Percentiles rank a stretch among this genome's conserved stretches.
Evolutionary conservation across 2,797 vertebrate species (phyloP).

Genomic region (Champsocephalus gunnari): DNA sequence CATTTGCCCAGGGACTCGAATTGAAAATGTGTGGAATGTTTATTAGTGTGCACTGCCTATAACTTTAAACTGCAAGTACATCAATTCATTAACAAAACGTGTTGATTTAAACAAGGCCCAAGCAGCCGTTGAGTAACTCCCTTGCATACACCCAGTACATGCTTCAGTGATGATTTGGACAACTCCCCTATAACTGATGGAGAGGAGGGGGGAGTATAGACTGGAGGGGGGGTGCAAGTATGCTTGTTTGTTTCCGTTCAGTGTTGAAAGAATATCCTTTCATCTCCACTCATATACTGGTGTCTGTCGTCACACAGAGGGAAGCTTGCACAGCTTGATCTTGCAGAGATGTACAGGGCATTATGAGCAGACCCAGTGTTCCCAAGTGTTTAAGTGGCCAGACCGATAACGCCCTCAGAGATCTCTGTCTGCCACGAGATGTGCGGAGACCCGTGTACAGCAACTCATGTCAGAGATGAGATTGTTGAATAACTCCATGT

Average conservation of each 20-base stretch:
- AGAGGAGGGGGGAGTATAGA: slow-evolving; percentile 39
- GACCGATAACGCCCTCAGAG: slow-evolving; percentile 70
- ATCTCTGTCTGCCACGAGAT: slow-evolving; percentile 61
- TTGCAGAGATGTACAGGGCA: slow-evolving; percentile 70
- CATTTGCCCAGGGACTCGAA: no score
- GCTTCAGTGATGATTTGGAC: slow-evolving; percentile 71
- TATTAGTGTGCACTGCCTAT: no score
- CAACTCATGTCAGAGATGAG: slow-evolving; percentile 31
- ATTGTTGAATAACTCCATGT: slow-evolving; percentile 31
- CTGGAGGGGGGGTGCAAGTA: slow-evolving; percentile 42
- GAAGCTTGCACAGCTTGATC: slow-evolving; percentile 65
- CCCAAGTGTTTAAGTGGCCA: slow-evolving; percentile 64
- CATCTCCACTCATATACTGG: slow-evolving; percentile 73
- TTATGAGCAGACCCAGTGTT: slow-evolving; percentile 49
- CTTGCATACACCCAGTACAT: slow-evolving; percentile 50
- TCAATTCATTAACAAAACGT: neutral
- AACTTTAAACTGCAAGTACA: no score
- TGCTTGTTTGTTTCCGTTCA: slow-evolving; percentile 76
- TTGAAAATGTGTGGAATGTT: no score
- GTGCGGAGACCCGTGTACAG: slow-evolving; percentile 45
- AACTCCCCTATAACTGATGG: slow-evolving; percentile 66
- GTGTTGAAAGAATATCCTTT: slow-evolving; percentile 75
- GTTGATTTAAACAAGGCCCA: slow-evolving; percentile 40
- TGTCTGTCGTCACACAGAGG: slow-evolving; percentile 69
- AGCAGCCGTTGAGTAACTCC: slow-evolving; percentile 29